A percentile compares a stretch with the other conserved stretches of the same genome.
Conservation (phyloP, 2,888 invertebrate genomes). For the Cremastinae sp. region DNA sequence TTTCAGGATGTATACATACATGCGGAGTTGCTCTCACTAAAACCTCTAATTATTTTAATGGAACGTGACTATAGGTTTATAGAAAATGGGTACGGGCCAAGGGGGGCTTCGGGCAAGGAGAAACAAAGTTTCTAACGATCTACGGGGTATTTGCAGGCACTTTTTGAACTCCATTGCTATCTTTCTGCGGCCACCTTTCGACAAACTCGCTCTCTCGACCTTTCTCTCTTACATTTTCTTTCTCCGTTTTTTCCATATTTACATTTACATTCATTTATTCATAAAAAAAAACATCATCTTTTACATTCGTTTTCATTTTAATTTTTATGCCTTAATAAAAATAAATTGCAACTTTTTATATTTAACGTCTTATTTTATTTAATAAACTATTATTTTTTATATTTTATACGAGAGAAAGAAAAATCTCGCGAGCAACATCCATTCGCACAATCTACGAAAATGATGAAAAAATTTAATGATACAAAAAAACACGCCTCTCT, state of each 20-base stretch:
- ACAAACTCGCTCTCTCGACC: slow-evolving; percentile 13
- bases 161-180: slow-evolving; percentile 63
- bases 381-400: too few species aligned
- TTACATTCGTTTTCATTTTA: too few species aligned
- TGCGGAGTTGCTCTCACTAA: slow-evolving; percentile 65
- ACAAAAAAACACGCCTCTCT: background rate
- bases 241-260: background rate
- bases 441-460: slow-evolving; percentile 9
- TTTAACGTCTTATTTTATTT: background rate
- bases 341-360: background rate
- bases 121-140: slow-evolving; percentile 67
- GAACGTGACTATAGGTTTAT: slow-evolving; percentile 52
- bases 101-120: slow-evolving; percentile 58
- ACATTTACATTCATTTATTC: slow-evolving; percentile 19
- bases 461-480: background rate
- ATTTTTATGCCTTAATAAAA: too few species aligned
- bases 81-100: slow-evolving; percentile 26
- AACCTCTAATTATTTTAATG: slow-evolving; percentile 69
- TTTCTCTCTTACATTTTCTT: slow-evolving; percentile 9
- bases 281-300: background rate
- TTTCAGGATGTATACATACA: slow-evolving; percentile 38
- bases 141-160: slow-evolving; percentile 72
- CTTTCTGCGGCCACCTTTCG: slow-evolving; percentile 53
- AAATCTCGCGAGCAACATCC: slow-evolving; percentile 5
- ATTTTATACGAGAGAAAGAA: too few species aligned